Evolutionary conservation across 1,140 invertebrate genomes (phyloP).

Genomic region (Adoxophyes honmai): DNA sequence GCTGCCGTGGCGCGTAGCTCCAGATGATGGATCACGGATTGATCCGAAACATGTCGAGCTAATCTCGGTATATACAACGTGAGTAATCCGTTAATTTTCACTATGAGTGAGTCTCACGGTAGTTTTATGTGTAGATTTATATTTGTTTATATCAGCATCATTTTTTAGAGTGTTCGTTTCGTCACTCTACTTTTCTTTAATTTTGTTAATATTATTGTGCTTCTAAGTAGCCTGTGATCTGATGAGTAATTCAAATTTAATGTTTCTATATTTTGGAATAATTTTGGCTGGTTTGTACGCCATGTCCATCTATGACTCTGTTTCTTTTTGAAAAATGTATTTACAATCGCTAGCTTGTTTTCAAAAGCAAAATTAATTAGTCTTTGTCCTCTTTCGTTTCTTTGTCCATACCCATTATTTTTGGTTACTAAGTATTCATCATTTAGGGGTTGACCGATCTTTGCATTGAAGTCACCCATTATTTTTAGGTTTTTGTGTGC

Average conservation of each 20-base stretch:
- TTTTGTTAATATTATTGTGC: background rate
- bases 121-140: no score
- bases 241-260: background rate
- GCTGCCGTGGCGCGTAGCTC: no score
- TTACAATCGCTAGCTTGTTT: constrained; percentile 13
- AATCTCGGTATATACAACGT: no score
- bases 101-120: no score
- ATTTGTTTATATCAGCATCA: background rate
- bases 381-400: constrained; percentile 17
- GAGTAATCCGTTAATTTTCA: no score
- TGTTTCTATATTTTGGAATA: background rate
- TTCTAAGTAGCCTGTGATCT: background rate
- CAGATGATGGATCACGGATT: no score
- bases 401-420: background rate
- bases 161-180: background rate
- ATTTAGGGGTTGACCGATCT: background rate
- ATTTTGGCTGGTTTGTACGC: background rate
- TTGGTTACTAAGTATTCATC: background rate
- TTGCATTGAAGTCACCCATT: constrained; percentile 23
- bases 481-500: background rate
- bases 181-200: background rate
- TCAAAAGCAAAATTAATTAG: background rate
- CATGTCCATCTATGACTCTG: background rate
- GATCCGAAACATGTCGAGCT: no score
- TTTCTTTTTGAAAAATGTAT: constrained; percentile 15